Evolutionary conservation across 2,113 vertebrate genomes (phyloP).

Genomic region (Dicerorhinus sumatrensis): DNA sequence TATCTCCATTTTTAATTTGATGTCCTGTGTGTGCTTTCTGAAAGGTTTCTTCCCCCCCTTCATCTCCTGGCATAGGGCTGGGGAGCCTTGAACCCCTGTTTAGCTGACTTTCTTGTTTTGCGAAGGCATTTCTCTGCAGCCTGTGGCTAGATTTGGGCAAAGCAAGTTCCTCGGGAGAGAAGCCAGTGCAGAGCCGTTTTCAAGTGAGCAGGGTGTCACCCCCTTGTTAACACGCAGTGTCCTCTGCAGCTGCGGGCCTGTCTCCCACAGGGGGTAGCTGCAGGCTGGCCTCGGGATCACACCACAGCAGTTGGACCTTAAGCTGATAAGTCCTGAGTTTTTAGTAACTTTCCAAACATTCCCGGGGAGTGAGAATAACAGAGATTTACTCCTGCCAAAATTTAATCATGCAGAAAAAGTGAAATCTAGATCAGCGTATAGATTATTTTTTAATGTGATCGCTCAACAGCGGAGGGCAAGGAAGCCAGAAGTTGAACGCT

Average conservation of each 20-base stretch:
- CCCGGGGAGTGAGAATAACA: constrained; percentile 80
- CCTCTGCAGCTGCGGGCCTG: neutral
- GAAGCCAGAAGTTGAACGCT: constrained; percentile 79
- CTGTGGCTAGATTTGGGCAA: constrained; percentile 54
- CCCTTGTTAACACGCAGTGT: neutral
- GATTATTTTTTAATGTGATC: constrained; percentile 87
- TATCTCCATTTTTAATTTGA: constrained; percentile 81
- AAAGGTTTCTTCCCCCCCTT: constrained; percentile 7
- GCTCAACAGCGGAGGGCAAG: constrained; percentile 73
- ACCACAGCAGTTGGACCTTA: constrained; percentile 59
- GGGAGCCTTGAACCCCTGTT: neutral
- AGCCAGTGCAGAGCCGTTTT: neutral
- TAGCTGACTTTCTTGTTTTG: constrained; percentile 37
- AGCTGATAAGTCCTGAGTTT: constrained; percentile 80
- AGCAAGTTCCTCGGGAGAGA: constrained; percentile 8
- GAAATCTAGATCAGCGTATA: constrained; percentile 84
- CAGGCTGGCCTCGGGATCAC: neutral
- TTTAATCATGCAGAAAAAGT: constrained; percentile 89
- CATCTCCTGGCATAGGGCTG: neutral
- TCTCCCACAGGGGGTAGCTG: neutral
- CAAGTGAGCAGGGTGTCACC: constrained; percentile 1
- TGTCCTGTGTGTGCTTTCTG: neutral
- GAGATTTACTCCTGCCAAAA: constrained; percentile 84
- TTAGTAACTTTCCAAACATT: constrained; percentile 87
- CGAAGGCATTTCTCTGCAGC: constrained; percentile 58